Conservation (phyloP, 2,797 vertebrate genomes). For the Aviceda leuphotes region DNA sequence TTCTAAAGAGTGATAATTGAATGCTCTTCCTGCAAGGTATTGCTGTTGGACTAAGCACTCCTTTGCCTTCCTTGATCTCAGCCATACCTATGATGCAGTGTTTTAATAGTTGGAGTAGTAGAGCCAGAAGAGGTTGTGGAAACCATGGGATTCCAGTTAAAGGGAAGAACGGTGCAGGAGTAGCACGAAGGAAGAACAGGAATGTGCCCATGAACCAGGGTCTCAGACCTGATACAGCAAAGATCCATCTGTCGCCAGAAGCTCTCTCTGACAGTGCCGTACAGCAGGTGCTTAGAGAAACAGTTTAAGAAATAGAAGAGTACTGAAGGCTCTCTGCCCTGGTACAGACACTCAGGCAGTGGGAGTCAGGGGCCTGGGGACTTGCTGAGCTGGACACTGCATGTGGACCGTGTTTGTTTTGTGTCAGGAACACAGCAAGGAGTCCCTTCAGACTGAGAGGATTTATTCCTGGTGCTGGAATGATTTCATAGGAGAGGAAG, state of each 20-base stretch:
- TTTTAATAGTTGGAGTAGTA: not conserved
- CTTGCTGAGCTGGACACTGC: not conserved
- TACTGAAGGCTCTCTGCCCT: not conserved
- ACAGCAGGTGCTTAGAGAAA: not conserved
- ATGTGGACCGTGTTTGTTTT: rapidly evolving
- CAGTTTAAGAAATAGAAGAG: not conserved
- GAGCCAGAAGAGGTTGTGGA: not conserved
- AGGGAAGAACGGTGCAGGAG: not conserved
- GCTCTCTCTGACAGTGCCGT: not conserved
- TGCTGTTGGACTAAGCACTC: not conserved
- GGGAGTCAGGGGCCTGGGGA: not conserved
- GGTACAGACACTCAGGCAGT: not conserved
- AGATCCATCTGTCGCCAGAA: not conserved
- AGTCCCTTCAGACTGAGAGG: not conserved
- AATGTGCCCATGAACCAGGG: not conserved
- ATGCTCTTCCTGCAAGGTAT: not conserved
- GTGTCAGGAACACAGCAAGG: not conserved
- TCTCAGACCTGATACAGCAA: not conserved
- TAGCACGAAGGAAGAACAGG: not conserved
- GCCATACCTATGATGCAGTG: rapidly evolving
- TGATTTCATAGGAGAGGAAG: not conserved
- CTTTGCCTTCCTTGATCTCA: not conserved
- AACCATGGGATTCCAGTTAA: not conserved
- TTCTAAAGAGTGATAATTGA: not conserved
- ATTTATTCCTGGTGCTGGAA: not conserved